Evolutionary conservation across 2,797 vertebrate species (phyloP).

Genomic region (Coreius guichenoti): DNA sequence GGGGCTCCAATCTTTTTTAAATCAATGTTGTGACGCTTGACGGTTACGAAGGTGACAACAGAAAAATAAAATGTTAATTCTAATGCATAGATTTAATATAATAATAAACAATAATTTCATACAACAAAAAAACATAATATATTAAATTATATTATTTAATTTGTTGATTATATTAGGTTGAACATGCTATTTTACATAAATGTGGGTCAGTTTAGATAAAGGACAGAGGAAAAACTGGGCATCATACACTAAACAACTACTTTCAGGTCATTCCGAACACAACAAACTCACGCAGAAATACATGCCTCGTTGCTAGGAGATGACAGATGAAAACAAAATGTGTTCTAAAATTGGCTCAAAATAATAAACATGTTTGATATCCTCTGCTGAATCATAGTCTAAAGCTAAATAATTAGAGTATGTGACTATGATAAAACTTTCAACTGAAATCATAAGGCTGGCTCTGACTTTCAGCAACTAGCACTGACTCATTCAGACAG

Average conservation of each 20-base stretch:
- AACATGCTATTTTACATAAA: neutral
- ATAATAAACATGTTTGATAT: neutral
- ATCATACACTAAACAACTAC: neutral
- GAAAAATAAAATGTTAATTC: no score
- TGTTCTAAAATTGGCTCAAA: neutral
- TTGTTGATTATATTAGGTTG: neutral
- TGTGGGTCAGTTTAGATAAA: neutral
- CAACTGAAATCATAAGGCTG: neutral
- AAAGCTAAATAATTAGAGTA: neutral
- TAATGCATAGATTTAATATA: no score
- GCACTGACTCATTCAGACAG: neutral
- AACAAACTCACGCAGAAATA: neutral
- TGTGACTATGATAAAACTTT: neutral
- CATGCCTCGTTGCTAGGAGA: neutral
- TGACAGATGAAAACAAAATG: neutral
- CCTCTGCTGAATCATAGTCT: neutral
- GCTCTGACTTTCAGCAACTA: neutral
- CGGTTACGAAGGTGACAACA: no score
- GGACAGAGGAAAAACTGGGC: neutral
- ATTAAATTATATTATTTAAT: neutral
- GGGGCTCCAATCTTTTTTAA: no score
- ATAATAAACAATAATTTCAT: no score
- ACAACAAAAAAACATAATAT: neutral
- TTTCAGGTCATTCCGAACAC: neutral
- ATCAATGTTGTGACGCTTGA: no score